These are phyloP conservation scores for Chrysolina haemoptera DNA, from an alignment of 2,888 invertebrate species.

Conservation along the genomic window DNA sequence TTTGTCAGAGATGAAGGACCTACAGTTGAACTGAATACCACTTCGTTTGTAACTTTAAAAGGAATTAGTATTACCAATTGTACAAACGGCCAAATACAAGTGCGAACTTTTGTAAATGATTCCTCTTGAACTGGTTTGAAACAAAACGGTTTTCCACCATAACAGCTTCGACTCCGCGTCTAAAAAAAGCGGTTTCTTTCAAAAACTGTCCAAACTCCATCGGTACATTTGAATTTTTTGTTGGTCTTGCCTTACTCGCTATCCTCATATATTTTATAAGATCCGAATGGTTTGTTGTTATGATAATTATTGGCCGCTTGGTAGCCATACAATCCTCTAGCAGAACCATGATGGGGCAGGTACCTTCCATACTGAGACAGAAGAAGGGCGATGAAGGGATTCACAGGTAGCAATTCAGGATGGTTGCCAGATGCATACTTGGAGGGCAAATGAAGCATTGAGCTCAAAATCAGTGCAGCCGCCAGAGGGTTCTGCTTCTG, in stretches of 20 bases:
- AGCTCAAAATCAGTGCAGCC: slow-evolving; percentile 61
- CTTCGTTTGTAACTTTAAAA: too few relatives aligned
- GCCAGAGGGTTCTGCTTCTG: slow-evolving; percentile 60
- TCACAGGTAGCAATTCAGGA: slow-evolving; percentile 73
- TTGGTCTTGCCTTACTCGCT: slow-evolving; percentile 47
- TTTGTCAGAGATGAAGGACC: too few relatives aligned
- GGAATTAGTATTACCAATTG: too few relatives aligned
- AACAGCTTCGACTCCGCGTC: too few relatives aligned
- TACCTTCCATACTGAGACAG: slow-evolving; percentile 78
- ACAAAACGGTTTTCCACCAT: too few relatives aligned
- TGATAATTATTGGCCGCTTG: slow-evolving; percentile 78
- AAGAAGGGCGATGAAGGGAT: slow-evolving; percentile 75
- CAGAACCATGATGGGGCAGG: slow-evolving; percentile 66
- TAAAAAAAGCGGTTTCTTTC: too few relatives aligned
- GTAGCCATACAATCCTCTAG: slow-evolving; percentile 75
- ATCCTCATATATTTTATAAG: slow-evolving; percentile 73
- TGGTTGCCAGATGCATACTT: slow-evolving; percentile 71
- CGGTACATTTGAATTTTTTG: neutral
- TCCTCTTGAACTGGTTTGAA: too few relatives aligned
- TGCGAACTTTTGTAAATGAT: too few relatives aligned
- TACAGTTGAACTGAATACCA: too few relatives aligned
- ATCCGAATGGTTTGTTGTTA: slow-evolving; percentile 77
- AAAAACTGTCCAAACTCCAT: too few relatives aligned
- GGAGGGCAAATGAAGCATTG: slow-evolving; percentile 57
- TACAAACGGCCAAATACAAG: too few relatives aligned